Conservation (phyloP, 2,888 invertebrate genomes). For the Masnerella sp. region DNA sequence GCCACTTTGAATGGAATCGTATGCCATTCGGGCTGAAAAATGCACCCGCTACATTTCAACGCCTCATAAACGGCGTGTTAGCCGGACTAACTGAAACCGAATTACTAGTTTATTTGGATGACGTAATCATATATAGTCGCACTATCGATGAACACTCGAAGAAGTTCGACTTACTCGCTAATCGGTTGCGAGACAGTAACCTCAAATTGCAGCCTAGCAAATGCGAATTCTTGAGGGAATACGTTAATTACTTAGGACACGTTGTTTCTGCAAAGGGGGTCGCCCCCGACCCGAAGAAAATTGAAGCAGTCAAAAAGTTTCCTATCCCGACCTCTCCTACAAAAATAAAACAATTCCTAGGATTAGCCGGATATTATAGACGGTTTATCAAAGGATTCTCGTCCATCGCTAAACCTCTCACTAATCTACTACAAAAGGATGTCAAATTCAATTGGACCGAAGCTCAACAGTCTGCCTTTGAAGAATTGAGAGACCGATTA, state of each 20-base stretch:
- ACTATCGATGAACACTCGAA: background rate
- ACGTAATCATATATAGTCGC: background rate
- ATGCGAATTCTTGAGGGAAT: background rate
- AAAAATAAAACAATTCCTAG: background rate
- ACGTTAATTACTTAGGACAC: background rate
- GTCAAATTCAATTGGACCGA: background rate
- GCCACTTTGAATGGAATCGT: background rate
- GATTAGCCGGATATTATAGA: background rate
- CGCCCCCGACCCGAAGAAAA: background rate
- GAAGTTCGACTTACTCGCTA: background rate
- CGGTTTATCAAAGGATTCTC: background rate
- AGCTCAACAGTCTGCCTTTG: background rate
- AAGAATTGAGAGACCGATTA: background rate
- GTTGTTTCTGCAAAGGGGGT: background rate
- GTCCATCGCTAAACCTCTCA: background rate
- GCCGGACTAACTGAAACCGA: background rate
- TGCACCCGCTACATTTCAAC: background rate
- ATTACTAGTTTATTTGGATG: background rate
- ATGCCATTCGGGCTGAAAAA: background rate
- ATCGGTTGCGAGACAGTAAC: background rate
- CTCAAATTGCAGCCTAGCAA: background rate
- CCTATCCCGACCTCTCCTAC: background rate
- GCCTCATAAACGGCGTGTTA: background rate
- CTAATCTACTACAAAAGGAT: background rate
- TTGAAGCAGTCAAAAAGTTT: background rate